Percentiles rank a stretch among this genome's conserved stretches.
These are phyloP conservation scores for Haliclona indistincta DNA, from an alignment of 37 sponge, comb jelly and placozoan species.

Conservation along the genomic window DNA sequence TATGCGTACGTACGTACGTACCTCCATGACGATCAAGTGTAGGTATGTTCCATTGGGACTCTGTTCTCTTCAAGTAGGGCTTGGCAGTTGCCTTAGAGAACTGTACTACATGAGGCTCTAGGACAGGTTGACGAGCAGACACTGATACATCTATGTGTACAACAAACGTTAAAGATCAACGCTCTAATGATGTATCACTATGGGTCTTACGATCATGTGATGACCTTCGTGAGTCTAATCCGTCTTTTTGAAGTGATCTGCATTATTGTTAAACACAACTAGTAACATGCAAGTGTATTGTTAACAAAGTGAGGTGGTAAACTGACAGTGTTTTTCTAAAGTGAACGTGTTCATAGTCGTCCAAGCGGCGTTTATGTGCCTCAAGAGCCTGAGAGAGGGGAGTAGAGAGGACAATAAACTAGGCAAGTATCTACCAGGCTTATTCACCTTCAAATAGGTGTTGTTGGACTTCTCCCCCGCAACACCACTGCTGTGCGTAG, in stretches of 20 bases:
- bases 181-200: neutral
- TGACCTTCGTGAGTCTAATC: neutral
- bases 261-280: neutral
- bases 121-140: conserved; percentile 12
- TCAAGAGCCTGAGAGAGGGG: conserved; percentile 18
- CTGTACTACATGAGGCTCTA: conserved; percentile 23
- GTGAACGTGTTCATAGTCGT: conserved; percentile 63
- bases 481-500: neutral
- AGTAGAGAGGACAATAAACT: neutral
- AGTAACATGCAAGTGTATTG: neutral
- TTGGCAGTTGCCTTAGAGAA: conserved; percentile 46
- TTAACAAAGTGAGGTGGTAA: neutral
- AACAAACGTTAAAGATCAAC: neutral
- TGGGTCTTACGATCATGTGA: neutral
- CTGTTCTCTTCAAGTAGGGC: conserved; percentile 42
- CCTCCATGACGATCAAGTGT: conserved; percentile 44
- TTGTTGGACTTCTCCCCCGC: neutral
- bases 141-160: neutral
- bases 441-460: neutral
- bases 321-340: conserved; percentile 53
- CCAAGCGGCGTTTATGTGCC: conserved; percentile 29
- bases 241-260: neutral
- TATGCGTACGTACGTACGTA: neutral
- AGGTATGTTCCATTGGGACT: conserved; percentile 38
- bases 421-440: neutral